These are phyloP conservation scores for Pseudochirops cupreus DNA, from an alignment of 2,797 vertebrate genomes.

Conservation along the genomic window DNA sequence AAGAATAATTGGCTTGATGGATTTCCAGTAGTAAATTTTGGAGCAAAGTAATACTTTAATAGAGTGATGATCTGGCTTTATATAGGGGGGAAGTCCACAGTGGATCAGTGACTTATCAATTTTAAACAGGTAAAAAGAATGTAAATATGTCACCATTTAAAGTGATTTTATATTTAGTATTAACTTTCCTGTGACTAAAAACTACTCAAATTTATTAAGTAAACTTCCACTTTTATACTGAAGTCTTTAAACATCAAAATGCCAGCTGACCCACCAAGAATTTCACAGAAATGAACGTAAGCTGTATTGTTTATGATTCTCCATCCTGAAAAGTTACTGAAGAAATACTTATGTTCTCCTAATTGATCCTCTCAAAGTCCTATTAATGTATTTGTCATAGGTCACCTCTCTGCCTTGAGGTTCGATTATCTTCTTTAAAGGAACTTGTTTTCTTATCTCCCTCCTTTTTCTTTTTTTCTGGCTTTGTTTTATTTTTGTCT, in stretches of 20 bases:
- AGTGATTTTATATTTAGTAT: slow-evolving; percentile 34
- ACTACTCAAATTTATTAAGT: slow-evolving; percentile 37
- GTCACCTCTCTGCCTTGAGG: slow-evolving; percentile 86
- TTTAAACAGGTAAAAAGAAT: slow-evolving; percentile 51
- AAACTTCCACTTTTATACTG: slow-evolving; percentile 66
- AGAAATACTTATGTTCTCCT: not conserved
- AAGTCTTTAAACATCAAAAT: slow-evolving; percentile 49
- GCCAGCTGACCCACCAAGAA: slow-evolving; percentile 42
- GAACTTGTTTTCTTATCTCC: slow-evolving; percentile 74
- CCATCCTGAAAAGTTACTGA: not conserved
- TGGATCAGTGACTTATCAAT: no score
- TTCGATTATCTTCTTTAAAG: slow-evolving; percentile 82
- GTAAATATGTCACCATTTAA: slow-evolving; percentile 30
- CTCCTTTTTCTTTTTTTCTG: slow-evolving; percentile 86
- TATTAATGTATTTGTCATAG: slow-evolving; percentile 82
- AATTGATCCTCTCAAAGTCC: slow-evolving; percentile 4
- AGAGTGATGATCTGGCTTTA: not conserved
- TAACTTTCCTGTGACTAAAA: slow-evolving; percentile 40
- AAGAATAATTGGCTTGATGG: not conserved
- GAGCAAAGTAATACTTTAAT: not conserved
- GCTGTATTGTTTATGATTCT: not conserved
- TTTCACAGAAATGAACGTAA: not conserved
- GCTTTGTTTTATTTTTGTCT: slow-evolving; percentile 85
- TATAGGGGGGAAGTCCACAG: not conserved
- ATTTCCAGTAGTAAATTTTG: not conserved